Evolutionary conservation across 2,797 vertebrate genomes (phyloP), one percentile per base, ranked within the genome.

Genomic region (Capromys pilorides): DNA sequence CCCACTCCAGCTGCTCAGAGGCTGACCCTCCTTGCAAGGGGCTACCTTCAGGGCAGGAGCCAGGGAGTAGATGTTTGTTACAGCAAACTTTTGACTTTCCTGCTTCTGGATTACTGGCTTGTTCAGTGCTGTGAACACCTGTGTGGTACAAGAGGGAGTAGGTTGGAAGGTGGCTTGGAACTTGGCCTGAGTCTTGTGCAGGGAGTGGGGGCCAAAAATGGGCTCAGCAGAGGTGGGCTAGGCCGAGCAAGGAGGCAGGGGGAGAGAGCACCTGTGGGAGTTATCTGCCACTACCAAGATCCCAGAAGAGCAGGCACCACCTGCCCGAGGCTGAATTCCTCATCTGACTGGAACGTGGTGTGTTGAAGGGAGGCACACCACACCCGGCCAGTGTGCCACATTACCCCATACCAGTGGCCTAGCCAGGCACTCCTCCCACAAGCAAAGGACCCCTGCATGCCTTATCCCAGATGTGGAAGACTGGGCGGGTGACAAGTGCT

Each of bases 241-340:
- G 67, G 64, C 51, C 71, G 86, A 66, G 57, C 49, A 2, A 78
- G 49, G 64, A 66, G 69, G 67, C 22, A 1, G 9, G 31, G 69
- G 88, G 90, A 87, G 41, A 45, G 82, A 77, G 78, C 18, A 54
- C 73, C 67, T 28, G 71, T 18, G 31, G 19, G 41, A 79, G 85
- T 49, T 11, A 3, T 21, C 66, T 1, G 6, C 64, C 54, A n/a
- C 49, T 69, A 14, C 26, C 73, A 33, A 86, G 71, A 67, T 62
- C 22, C 57, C 77, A 49, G 71, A 54, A 89, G 89, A 92, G 85
- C 86, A 79, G 90, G 88, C 78, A 21, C 90, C 62, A 36, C 90
- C 95, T 96, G 94, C 97, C 97, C 93, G 94, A 80, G 88, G 90
- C 90, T 39, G 0, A 71, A 91, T 96, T 97, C 96, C 96, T 97